These are phyloP conservation scores for Euplexia lucipara DNA, from an alignment of 2,888 invertebrate species.

Conservation along the genomic window DNA sequence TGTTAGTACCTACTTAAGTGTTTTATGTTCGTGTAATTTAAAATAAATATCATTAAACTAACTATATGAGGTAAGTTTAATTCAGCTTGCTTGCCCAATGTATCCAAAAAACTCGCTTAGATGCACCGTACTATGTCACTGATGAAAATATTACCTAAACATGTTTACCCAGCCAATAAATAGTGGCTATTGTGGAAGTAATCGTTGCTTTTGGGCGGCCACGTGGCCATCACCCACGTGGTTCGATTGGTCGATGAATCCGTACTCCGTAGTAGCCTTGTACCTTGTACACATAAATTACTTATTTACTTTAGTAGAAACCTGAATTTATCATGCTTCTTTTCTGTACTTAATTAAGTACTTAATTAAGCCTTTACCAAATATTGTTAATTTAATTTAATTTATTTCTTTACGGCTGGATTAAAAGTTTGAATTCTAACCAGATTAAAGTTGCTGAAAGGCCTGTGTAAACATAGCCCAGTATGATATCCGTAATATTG, in stretches of 20 bases:
- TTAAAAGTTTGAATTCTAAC: constrained; percentile 1
- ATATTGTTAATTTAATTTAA: not conserved
- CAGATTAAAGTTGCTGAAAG: not conserved
- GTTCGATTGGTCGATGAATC: constrained; percentile 50
- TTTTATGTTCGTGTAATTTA: not conserved
- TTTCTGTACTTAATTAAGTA: not conserved
- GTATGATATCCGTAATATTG: constrained; percentile 1
- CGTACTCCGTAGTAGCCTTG: constrained; percentile 54
- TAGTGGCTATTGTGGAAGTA: not conserved
- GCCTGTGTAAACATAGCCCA: not conserved
- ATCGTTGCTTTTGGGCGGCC: constrained; percentile 23
- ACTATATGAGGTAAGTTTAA: not conserved
- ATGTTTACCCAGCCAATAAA: constrained; percentile 5
- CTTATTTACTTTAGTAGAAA: constrained; percentile 3
- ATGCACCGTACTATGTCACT: not conserved
- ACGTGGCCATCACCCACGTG: constrained; percentile 63
- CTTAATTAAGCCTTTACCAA: not conserved
- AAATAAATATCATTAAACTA: not conserved
- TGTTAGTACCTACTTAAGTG: not conserved
- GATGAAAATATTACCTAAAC: not conserved
- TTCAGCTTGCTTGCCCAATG: not conserved
- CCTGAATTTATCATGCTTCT: constrained; percentile 5
- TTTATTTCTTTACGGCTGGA: too few species aligned
- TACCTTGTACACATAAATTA: constrained; percentile 26
- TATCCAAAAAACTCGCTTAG: not conserved